Percentiles rank a stretch among this genome's conserved stretches.
Evolutionary conservation across 2,797 vertebrate species (phyloP).

Genomic region (Mus caroli): DNA sequence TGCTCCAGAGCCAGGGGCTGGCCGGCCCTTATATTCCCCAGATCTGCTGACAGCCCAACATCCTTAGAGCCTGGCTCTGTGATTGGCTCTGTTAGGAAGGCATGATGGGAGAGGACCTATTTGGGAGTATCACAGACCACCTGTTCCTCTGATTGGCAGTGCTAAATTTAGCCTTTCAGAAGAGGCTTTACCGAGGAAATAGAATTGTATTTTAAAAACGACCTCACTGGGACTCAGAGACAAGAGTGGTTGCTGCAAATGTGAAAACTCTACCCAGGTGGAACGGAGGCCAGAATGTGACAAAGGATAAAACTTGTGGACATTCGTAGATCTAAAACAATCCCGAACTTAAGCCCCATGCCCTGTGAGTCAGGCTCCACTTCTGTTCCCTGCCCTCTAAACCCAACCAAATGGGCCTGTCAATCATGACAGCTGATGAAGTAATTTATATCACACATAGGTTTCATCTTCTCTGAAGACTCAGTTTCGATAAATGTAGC

Average conservation of each 20-base stretch:
- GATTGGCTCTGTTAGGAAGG: slow-evolving; percentile 90
- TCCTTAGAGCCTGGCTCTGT: slow-evolving; percentile 79
- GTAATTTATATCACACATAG: slow-evolving; percentile 75
- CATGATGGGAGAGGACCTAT: slow-evolving; percentile 88
- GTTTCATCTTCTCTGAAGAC: slow-evolving; percentile 54
- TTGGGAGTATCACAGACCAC: slow-evolving; percentile 89
- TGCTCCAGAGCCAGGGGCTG: slow-evolving; percentile 95
- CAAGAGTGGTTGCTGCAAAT: slow-evolving; percentile 15
- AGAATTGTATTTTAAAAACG: slow-evolving; percentile 73
- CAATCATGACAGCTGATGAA: slow-evolving; percentile 85
- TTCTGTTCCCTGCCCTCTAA: slow-evolving; percentile 61
- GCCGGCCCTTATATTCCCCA: slow-evolving; percentile 91
- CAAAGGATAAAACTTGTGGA: not conserved
- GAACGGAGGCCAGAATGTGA: not conserved
- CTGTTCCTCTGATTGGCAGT: slow-evolving; percentile 88
- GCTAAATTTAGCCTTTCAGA: slow-evolving; percentile 87
- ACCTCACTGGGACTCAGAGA: slow-evolving; percentile 5
- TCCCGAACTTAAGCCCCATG: slow-evolving; percentile 12
- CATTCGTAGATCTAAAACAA: not conserved
- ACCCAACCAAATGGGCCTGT: slow-evolving; percentile 87
- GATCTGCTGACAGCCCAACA: slow-evolving; percentile 89
- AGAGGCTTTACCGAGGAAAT: slow-evolving; percentile 82
- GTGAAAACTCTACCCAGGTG: slow-evolving; percentile 18
- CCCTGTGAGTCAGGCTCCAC: slow-evolving; percentile 19
- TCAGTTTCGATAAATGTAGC: not conserved